Conservation (phyloP, 1,140 invertebrate genomes). For the Hyles vespertilio region DNA sequence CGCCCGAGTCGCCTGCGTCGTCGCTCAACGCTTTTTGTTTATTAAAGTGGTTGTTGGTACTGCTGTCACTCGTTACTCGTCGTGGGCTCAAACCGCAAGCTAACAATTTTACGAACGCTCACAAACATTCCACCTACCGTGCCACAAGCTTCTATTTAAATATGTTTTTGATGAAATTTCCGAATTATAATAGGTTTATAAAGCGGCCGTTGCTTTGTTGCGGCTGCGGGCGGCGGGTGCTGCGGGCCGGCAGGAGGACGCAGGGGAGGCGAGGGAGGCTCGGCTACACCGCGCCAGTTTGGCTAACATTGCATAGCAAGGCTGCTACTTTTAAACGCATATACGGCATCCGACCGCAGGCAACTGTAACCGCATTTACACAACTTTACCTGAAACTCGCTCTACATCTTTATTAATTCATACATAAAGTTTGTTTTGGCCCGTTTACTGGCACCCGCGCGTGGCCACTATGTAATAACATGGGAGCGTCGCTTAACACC, state of each 20-base stretch:
- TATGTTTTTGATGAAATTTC: neutral
- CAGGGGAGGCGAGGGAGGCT: neutral
- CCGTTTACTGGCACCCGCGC: too few relatives aligned
- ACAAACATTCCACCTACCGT: neutral
- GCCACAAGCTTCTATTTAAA: neutral
- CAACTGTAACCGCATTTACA: constrained; percentile 1
- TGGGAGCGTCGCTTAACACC: constrained; percentile 4
- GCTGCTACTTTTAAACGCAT: constrained; percentile 9
- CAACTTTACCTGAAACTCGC: neutral
- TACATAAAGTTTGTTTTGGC: neutral
- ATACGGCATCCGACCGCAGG: constrained; percentile 9
- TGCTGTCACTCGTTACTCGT: too few relatives aligned
- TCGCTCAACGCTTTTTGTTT: too few relatives aligned
- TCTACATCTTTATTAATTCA: neutral
- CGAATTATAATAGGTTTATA: neutral
- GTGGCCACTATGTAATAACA: neutral
- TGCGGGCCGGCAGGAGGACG: neutral
- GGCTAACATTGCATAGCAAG: constrained; percentile 7
- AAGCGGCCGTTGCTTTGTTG: neutral
- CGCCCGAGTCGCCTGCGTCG: too few relatives aligned
- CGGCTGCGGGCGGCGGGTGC: neutral
- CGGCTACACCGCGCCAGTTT: neutral
- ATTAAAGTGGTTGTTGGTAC: too few relatives aligned
- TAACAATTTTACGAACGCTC: neutral
- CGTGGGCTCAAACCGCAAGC: too few relatives aligned